Evolutionary conservation across 1,140 invertebrate genomes (phyloP), one percentile per base, ranked within the genome.

Genomic region (Sitophilus oryzae): DNA sequence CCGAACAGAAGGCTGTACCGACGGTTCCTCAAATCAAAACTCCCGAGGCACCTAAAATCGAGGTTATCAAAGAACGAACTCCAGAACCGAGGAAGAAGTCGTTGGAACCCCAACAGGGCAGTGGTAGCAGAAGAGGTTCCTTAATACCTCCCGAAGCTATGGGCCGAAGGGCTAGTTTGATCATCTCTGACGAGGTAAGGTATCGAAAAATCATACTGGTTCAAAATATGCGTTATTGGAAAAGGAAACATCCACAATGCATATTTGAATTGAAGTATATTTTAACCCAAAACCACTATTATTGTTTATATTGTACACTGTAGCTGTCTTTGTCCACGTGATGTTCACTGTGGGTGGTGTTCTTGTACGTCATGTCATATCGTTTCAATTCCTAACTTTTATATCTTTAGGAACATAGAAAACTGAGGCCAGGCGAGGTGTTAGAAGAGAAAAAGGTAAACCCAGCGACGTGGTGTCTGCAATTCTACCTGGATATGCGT

Each of bases 361-460:
- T 46, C 4, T 43, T 37, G 47, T 45, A 56, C 53, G 41, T 56
- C 15, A 44, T 21, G 21, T 52, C 18, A 14, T 3, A 14, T 11
- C 22, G 47, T 55, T 15, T 41, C 49, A 48, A 37, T 21, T 51
- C 18, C 57, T 60, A 61, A 61, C 50, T 63, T 66, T 63, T 66
- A 53, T 67, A 52, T 65, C 60, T 51, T 57, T 67, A 72, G 70
- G 70, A 71, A 62, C 66, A 68, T 68, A 72, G 87, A 78, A 93
- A 91, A 84, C 85, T 93, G 76, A 88, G 90, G 69, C 90, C 90
- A 59, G 89, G 90, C 74, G 90, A 93, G 81, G 86, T 93, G 75
- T 71, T 89, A 72, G 89, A 92, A 77, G 89, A 93, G 70, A 88
- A 85, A 79, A 91, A 90, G 89, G 90, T 93, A 89, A 92, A 86